Evolutionary conservation across 1,140 invertebrate species (phyloP), one percentile per base, ranked within the genome.

Genomic region (Phymorhynchus buccinoides): DNA sequence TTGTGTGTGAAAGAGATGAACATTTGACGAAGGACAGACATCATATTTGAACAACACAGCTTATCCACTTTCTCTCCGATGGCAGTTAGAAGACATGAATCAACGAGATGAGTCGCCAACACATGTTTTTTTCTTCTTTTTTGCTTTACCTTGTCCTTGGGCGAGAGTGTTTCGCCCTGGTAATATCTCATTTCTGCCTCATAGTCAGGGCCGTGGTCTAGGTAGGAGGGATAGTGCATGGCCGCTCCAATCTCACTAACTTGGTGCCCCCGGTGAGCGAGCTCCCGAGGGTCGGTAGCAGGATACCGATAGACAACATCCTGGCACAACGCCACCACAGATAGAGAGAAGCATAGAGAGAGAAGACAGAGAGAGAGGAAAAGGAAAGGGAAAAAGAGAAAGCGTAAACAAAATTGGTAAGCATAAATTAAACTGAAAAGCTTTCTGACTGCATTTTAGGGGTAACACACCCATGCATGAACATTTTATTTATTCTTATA

Each of bases 101-200:
- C n/a, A n/a, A n/a, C n/a, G n/a, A 27, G 56, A 18, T 62, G 56
- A 62, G 56, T 27, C n/a, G 7, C 18, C 22, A 12, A 62, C 56
- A 62, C 56, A 62, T n/a, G n/a, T n/a, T n/a, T n/a, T n/a, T n/a
- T n/a, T n/a, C n/a, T n/a, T n/a, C n/a, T n/a, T n/a, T n/a, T 22
- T 62, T 48, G 44, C 73, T 84, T 89, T 92, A 92, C 91, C 91
- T 91, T 91, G 71, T 89, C 88, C 77, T 88, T 88, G 14, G 91
- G 91, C 77, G 91, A 91, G n/a, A 92, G 87, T 37, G 90, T 89
- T 71, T 92, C 91, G 32, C 90, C 91, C 66, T 88, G 89, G 87
- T 90, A 91, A 88, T 92, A 92, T 88, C 89, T 87, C 91, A 92
- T 92, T 87, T 92, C 91, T 39, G 89, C 89, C 71, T 92, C 90